Percentiles rank a stretch among this genome's conserved stretches.
These are phyloP conservation scores for Apis florea DNA, from an alignment of 1,140 invertebrate genomes.

Conservation along the genomic window DNA sequence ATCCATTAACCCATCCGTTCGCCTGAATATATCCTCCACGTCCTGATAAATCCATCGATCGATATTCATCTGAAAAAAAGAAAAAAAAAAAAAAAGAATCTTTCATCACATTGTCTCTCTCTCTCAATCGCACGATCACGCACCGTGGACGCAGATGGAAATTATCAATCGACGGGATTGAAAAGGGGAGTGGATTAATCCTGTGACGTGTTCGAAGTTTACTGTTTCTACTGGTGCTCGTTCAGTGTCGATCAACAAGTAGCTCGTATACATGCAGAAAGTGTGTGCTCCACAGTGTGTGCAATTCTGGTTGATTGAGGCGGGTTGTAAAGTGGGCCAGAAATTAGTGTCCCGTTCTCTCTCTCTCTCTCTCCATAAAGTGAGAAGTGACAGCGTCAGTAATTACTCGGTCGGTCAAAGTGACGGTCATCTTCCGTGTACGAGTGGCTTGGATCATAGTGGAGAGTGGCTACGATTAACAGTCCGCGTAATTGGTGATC, in stretches of 20 bases:
- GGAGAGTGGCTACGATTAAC: not conserved
- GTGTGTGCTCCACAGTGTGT: too few species aligned
- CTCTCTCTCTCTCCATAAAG: too few species aligned
- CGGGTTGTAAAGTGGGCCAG: not conserved
- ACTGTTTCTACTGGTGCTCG: not conserved
- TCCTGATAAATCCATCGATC: too few species aligned
- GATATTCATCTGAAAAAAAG: too few species aligned
- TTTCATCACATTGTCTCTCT: not conserved
- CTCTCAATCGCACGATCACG: not conserved
- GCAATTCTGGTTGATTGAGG: not conserved
- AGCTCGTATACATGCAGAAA: constrained; percentile 12
- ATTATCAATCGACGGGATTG: too few species aligned
- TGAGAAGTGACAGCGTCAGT: not conserved
- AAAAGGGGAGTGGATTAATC: too few species aligned
- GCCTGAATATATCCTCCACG: too few species aligned
- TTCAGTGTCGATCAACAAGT: constrained; percentile 38
- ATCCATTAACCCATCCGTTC: too few species aligned
- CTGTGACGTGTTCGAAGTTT: too few species aligned
- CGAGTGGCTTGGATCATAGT: not conserved
- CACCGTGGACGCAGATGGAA: too few species aligned
- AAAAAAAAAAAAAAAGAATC: too few species aligned
- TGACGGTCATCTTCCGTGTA: not conserved
- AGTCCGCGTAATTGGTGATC: not conserved
- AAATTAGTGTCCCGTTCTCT: not conserved
- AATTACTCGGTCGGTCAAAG: not conserved